Conservation (phyloP, 2,113 vertebrate species). For the Micronycteris hirsuta region DNA sequence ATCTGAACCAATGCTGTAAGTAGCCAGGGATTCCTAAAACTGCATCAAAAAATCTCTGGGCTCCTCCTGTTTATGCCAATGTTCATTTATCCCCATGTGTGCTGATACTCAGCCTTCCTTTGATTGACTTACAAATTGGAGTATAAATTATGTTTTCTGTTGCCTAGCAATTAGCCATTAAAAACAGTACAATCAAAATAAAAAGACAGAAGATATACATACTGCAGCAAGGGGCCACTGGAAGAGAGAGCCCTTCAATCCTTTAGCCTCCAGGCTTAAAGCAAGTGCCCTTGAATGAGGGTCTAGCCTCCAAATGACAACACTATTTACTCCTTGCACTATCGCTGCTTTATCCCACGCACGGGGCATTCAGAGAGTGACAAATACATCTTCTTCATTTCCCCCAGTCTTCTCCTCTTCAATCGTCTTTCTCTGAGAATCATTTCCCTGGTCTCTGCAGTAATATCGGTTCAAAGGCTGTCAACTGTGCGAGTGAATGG, state of each 20-base stretch:
- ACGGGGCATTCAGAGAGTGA: background rate
- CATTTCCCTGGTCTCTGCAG: background rate
- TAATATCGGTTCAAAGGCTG: background rate
- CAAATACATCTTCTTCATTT: background rate
- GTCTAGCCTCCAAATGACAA: slow-evolving; percentile 33
- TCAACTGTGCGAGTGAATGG: background rate
- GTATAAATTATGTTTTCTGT: slow-evolving; percentile 18
- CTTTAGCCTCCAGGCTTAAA: slow-evolving; percentile 4
- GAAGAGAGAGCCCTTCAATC: background rate
- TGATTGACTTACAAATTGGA: slow-evolving; percentile 50
- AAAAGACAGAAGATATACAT: background rate
- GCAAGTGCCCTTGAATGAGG: background rate
- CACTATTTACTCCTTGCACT: background rate
- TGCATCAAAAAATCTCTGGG: background rate
- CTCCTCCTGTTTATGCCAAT: background rate
- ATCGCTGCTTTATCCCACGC: background rate
- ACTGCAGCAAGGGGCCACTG: background rate
- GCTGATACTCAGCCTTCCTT: background rate
- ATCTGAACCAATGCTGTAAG: rapidly evolving
- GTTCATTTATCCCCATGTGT: background rate
- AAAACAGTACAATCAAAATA: background rate
- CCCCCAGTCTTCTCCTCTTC: background rate
- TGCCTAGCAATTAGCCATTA: slow-evolving; percentile 45
- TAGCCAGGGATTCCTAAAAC: background rate
- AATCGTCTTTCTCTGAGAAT: background rate